These are phyloP conservation scores for Galeruca laticollis DNA, from an alignment of 2,888 invertebrate species.

Conservation along the genomic window DNA sequence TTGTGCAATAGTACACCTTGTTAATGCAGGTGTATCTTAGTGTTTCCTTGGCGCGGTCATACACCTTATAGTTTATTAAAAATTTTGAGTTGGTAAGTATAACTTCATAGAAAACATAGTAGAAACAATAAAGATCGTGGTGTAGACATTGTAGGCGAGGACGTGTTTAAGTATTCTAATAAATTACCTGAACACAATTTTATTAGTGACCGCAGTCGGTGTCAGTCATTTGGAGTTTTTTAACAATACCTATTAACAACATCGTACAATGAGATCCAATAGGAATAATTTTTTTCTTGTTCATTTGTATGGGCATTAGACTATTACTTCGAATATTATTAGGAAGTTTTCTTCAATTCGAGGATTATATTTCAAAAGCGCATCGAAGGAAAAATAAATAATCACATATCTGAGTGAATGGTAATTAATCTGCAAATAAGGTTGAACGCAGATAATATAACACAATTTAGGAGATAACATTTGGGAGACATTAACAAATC, in stretches of 20 bases:
- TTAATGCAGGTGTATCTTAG: not conserved
- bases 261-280: too few species aligned
- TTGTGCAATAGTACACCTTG: conserved; percentile 1
- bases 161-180: not conserved
- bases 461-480: too few species aligned
- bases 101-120: not conserved
- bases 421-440: too few species aligned
- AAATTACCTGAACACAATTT: not conserved
- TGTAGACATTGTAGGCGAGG: not conserved
- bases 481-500: too few species aligned
- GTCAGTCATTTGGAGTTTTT: too few species aligned
- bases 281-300: too few species aligned
- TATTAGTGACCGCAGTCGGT: not conserved
- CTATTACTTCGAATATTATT: not conserved
- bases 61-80: conserved; percentile 1
- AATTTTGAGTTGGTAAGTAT: not conserved
- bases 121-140: not conserved
- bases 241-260: too few species aligned
- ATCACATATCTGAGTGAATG: too few species aligned
- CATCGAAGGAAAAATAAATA: too few species aligned
- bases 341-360: not conserved
- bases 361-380: too few species aligned
- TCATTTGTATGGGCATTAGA: too few species aligned
- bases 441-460: too few species aligned
- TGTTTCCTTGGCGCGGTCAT: not conserved